Conservation (phyloP, 2,797 vertebrate species). For the Accipiter superciliosus region DNA sequence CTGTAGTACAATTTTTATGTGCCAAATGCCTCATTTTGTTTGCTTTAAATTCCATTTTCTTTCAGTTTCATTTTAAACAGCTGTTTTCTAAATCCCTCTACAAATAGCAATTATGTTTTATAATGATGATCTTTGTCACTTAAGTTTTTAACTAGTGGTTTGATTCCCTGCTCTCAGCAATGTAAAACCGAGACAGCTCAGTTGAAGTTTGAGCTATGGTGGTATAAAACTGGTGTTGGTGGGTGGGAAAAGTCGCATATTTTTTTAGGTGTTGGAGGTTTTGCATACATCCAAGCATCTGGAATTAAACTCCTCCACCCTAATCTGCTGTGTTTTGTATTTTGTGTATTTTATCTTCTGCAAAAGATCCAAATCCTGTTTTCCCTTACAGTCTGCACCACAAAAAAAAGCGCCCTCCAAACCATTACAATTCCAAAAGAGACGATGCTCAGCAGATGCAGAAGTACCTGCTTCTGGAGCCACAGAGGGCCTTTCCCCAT, state of each 20-base stretch:
- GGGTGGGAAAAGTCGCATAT: not conserved
- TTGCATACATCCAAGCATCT: not conserved
- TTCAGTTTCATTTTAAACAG: slow-evolving; percentile 45
- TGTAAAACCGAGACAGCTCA: not conserved
- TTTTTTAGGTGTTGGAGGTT: not conserved
- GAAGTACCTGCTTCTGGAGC: not conserved
- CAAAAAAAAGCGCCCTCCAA: not conserved
- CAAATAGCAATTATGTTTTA: slow-evolving; percentile 42
- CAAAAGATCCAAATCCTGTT: not conserved
- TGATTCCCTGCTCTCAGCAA: not conserved
- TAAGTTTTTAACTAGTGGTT: slow-evolving; percentile 23
- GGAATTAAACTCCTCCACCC: not conserved
- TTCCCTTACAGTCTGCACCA: not conserved
- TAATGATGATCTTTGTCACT: slow-evolving; percentile 35
- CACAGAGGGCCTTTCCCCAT: not conserved
- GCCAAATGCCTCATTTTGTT: slow-evolving; percentile 42
- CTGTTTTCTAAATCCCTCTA: slow-evolving; percentile 26
- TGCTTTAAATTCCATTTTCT: slow-evolving; percentile 29
- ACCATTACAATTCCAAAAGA: not conserved
- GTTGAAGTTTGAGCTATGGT: not conserved
- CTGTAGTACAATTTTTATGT: not conserved
- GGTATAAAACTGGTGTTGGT: not conserved
- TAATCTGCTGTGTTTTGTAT: not conserved
- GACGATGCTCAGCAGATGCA: not conserved
- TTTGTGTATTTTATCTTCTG: not conserved